Evolutionary conservation across 2,888 invertebrate genomes (phyloP), one percentile per base, ranked within the genome.

Genomic region (Pocota personata): DNA sequence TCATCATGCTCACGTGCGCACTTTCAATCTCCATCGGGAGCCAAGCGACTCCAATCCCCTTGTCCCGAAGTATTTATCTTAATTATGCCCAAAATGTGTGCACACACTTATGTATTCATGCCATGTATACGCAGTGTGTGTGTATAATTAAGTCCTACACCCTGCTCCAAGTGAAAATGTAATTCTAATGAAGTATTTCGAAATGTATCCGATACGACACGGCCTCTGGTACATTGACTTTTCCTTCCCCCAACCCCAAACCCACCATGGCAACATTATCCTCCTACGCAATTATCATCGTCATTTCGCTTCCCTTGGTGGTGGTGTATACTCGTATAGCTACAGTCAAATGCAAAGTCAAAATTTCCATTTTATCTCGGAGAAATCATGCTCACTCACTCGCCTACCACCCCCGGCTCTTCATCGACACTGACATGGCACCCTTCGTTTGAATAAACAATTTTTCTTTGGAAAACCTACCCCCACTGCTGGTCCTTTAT

Each of bases 361-460:
- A 76, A 80, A 86, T 86, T 86, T 86, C 82, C 82, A 82, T 82
- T 86, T 82, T 86, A 86, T 86, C 86, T 82, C 48, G 55, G 10
- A 14, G 66, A 60, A 76, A 80, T 84, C 73, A 84, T 78, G 64
- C 82, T 73, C 46, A 50, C 64, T 75, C 69, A 58, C 37, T 75
- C 46, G 48, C 50, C 48, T 64, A 32, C 21, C 69, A 58, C 35
- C 35, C 48, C 57, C 30, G 16, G 4, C 43, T 10, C 48, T 3
- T 5, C 24, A 8, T 37, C 64, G 16, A 32, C 19, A 27, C 69
- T 40, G 46, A 40, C 35, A 76, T n/a, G 1, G 30, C 82, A 82
- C 76, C 86, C 82, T 71, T 72, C 86, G 76, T 52, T 82, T 76
- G 72, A 82, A 72, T 72, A 86, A 86, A 82, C 76, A 77, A 35